These are phyloP conservation scores for Drosophila athabasca DNA, from an alignment of 1,140 invertebrate genomes.

Conservation along the genomic window DNA sequence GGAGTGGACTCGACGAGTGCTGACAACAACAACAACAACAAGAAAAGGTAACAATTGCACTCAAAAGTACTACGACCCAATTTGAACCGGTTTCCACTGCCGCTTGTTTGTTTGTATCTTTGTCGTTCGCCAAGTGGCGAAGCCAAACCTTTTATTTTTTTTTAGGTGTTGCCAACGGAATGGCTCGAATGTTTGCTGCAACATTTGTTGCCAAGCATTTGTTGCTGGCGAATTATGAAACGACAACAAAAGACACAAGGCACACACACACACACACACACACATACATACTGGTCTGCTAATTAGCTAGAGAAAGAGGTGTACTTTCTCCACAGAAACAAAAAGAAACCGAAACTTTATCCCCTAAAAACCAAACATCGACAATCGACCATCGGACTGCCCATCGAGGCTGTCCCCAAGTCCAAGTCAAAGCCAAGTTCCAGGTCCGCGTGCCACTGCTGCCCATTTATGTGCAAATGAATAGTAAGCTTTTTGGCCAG, in stretches of 20 bases:
- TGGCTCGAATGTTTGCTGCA: conserved; percentile 34
- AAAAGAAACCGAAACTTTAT: conserved; percentile 33
- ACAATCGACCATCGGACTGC: neutral
- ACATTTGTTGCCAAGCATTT: conserved; percentile 38
- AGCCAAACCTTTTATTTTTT: conserved; percentile 9
- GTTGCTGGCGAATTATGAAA: conserved; percentile 67
- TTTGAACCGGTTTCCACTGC: conserved; percentile 69
- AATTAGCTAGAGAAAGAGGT: conserved; percentile 25
- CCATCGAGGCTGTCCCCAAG: conserved; percentile 3
- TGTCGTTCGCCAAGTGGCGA: conserved; percentile 11
- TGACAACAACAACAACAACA: conserved; percentile 17
- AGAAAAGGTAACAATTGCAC: conserved; percentile 79
- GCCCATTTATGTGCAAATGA: conserved; percentile 72
- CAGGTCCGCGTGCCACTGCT: conserved; percentile 1
- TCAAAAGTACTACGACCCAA: conserved; percentile 82
- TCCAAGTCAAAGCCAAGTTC: conserved; percentile 1
- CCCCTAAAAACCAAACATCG: conserved; percentile 11
- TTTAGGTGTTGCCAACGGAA: conserved; percentile 31
- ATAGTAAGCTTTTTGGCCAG: conserved; percentile 45
- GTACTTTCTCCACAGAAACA: conserved; percentile 63
- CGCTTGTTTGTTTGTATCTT: conserved; percentile 39
- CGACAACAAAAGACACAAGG: conserved; percentile 1
- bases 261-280: conserved; percentile 24
- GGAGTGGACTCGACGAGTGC: conserved; percentile 31
- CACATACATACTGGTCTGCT: conserved; percentile 24